phyloP scores from a whole-genome alignment of 2,888 invertebrate genomes.

The Alloplasta piceator region DNA sequence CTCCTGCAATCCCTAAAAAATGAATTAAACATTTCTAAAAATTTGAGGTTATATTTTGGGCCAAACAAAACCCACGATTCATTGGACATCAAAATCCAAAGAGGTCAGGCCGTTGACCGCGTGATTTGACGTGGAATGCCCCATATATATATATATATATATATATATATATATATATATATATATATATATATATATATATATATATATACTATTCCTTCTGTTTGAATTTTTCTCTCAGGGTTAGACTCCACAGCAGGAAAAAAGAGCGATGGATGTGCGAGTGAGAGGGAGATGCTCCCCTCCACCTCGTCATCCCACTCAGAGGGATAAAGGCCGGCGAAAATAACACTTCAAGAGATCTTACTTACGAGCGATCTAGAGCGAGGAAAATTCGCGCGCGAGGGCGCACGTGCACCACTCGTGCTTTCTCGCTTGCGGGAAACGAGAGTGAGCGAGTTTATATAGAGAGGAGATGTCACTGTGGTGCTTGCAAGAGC shows the following conservation, averaged over 20 bases:
- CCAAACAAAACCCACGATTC: too few species aligned
- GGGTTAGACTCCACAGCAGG: background rate
- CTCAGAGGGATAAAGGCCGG: constrained; percentile 45
- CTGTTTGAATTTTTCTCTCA: background rate
- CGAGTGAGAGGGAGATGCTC: constrained; percentile 31
- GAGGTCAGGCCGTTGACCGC: too few species aligned
- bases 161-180: too few species aligned
- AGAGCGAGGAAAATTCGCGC: constrained; percentile 66
- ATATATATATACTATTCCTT: background rate
- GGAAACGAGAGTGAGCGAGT: background rate
- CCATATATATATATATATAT: too few species aligned
- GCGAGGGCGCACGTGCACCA: constrained; percentile 48
- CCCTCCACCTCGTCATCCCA: background rate
- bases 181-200: too few species aligned
- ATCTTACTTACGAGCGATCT: constrained; percentile 74
- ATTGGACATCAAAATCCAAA: too few species aligned
- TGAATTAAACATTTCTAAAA: too few species aligned
- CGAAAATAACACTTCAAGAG: constrained; percentile 78
- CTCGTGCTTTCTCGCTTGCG: constrained; percentile 3
- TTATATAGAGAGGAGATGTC: background rate
- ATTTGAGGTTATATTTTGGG: too few species aligned
- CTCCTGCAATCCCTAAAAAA: too few species aligned
- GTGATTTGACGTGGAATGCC: too few species aligned
- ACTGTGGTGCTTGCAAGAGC: constrained; percentile 33
- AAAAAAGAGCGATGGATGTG: constrained; percentile 10